Evolutionary conservation across 2,797 vertebrate species (phyloP).

Genomic region (Gymnothorax javanicus): DNA sequence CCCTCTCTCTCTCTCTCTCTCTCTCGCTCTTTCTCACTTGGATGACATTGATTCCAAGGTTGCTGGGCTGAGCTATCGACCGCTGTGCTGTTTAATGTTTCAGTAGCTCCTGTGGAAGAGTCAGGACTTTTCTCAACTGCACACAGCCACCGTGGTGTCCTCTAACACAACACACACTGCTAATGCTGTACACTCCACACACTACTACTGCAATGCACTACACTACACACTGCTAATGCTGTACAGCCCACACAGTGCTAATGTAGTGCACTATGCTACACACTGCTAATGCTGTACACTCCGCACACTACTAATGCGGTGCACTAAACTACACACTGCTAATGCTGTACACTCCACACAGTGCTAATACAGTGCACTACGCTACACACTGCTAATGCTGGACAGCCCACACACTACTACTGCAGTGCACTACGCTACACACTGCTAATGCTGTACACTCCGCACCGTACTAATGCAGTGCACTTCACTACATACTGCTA

Average conservation of each 20-base stretch:
- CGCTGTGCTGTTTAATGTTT: slow-evolving; percentile 71
- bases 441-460: background rate
- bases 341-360: background rate
- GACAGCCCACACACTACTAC: background rate
- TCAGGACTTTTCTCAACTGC: slow-evolving; percentile 34
- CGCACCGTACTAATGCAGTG: background rate
- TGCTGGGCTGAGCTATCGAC: slow-evolving; percentile 71
- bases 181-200: background rate
- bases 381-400: no score
- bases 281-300: background rate
- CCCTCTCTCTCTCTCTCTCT: slow-evolving; percentile 35
- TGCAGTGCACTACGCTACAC: background rate
- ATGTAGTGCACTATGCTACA: background rate
- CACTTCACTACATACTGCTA: background rate
- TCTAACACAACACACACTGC: slow-evolving; percentile 20
- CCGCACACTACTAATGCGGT: background rate
- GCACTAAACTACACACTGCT: background rate
- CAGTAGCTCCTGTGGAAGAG: slow-evolving; percentile 55
- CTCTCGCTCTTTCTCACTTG: slow-evolving; percentile 29
- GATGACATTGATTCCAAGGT: slow-evolving; percentile 73
- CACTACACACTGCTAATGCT: background rate
- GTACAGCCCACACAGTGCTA: background rate
- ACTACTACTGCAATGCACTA: background rate
- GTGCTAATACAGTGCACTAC: no score
- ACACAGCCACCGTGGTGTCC: slow-evolving; percentile 1